phyloP scores from a whole-genome alignment of 2,888 invertebrate species.

The Calameuta pallipes region DNA sequence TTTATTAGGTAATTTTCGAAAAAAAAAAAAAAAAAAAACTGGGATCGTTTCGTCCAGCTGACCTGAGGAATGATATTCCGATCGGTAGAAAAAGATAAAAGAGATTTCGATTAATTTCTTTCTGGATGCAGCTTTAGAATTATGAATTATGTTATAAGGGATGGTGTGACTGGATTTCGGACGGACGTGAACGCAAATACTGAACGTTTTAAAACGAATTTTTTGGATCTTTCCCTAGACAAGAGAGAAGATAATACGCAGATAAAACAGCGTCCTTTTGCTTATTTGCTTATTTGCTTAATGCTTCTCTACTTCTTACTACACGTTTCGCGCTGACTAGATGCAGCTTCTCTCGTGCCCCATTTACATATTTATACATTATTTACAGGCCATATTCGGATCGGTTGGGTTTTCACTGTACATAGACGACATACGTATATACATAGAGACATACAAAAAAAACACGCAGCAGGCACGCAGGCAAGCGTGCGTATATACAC shows the following conservation, averaged over 20 bases:
- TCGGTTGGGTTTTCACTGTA: neutral
- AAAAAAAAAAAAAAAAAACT: neutral
- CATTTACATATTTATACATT: slow-evolving; percentile 20
- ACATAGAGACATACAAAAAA: neutral
- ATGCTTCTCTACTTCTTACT: neutral
- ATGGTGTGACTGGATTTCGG: neutral
- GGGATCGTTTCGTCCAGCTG: neutral
- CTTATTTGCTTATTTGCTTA: neutral
- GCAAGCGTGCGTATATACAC: neutral
- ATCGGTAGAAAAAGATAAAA: no score
- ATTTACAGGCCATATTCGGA: slow-evolving; percentile 19
- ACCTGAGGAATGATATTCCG: no score
- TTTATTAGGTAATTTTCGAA: neutral
- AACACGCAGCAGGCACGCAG: neutral
- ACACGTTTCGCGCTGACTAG: slow-evolving; percentile 5
- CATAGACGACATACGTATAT: slow-evolving; percentile 3
- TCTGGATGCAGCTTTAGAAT: neutral
- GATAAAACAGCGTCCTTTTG: neutral
- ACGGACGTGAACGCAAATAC: neutral
- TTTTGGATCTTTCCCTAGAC: neutral
- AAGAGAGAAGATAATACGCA: neutral
- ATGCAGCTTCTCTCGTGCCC: slow-evolving; percentile 1
- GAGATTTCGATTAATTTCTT: neutral
- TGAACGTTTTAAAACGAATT: neutral
- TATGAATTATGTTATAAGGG: neutral